Evolutionary conservation across 2,797 vertebrate genomes (phyloP).

Genomic region (Oryzias sinensis): DNA sequence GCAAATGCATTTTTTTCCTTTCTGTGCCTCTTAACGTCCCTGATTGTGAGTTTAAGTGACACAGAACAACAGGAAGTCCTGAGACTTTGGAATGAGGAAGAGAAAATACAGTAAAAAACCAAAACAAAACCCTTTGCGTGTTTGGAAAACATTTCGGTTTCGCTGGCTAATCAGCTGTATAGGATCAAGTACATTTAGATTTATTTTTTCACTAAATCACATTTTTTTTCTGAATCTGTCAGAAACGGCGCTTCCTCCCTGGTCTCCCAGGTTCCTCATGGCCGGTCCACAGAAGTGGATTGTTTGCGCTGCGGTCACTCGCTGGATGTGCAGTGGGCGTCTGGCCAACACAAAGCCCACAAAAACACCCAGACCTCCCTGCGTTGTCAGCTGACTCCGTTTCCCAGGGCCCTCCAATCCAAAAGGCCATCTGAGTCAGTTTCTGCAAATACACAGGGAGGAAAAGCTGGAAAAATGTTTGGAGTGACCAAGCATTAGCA

Average conservation of each 20-base stretch:
- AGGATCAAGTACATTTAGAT: not conserved
- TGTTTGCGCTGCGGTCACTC: slow-evolving; percentile 60
- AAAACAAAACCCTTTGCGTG: not conserved
- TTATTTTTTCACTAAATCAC: not conserved
- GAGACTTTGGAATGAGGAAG: slow-evolving; percentile 24
- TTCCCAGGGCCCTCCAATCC: slow-evolving; percentile 76
- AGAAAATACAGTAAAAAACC: slow-evolving; percentile 5
- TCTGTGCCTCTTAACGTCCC: too few relatives aligned
- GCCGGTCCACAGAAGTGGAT: slow-evolving; percentile 48
- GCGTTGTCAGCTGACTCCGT: slow-evolving; percentile 77
- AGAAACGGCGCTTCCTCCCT: not conserved
- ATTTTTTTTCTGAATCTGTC: slow-evolving; percentile 3
- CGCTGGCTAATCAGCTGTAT: not conserved
- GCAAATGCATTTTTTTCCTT: too few relatives aligned
- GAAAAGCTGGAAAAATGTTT: slow-evolving; percentile 69
- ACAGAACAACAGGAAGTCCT: slow-evolving; percentile 40
- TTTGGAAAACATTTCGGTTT: slow-evolving; percentile 13
- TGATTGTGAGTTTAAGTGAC: not conserved
- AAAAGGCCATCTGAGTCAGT: slow-evolving; percentile 78
- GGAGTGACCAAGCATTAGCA: slow-evolving; percentile 39
- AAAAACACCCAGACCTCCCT: slow-evolving; percentile 63
- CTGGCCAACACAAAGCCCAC: slow-evolving; percentile 62
- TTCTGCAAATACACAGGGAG: slow-evolving; percentile 74
- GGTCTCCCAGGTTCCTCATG: slow-evolving; percentile 39
- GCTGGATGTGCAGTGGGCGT: slow-evolving; percentile 59